Conservation (phyloP, 1,140 invertebrate species). For the Meteorus sp. region DNA sequence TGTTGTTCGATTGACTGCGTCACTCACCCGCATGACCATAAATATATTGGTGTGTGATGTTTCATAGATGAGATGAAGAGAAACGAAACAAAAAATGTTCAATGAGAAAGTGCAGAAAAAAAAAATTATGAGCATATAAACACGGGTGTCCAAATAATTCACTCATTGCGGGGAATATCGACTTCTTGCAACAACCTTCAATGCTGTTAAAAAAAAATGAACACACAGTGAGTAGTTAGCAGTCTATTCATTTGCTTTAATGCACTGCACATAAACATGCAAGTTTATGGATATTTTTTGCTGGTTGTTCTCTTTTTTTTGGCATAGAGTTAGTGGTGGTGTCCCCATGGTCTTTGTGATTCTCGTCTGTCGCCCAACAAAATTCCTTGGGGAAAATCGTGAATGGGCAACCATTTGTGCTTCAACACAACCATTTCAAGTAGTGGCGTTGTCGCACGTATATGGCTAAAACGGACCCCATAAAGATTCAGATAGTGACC, state of each 20-base stretch:
- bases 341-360: neutral
- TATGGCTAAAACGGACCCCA: conserved; percentile 40
- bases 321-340: neutral
- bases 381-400: no score
- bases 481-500: conserved; percentile 47
- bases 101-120: neutral
- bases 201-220: neutral
- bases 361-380: no score
- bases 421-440: conserved; percentile 28
- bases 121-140: conserved; percentile 6
- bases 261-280: no score
- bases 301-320: neutral
- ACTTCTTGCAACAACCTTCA: neutral
- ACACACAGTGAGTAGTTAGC: no score
- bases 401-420: neutral
- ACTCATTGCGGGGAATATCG: conserved; percentile 1
- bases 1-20: conserved; percentile 24
- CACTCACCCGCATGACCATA: conserved; percentile 29
- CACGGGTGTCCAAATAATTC: conserved; percentile 21
- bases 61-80: conserved; percentile 1
- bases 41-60: conserved; percentile 28
- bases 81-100: conserved; percentile 17
- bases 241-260: no score
- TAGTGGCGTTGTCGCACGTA: no score
- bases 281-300: neutral